These are phyloP conservation scores for Drosophila bifasciata DNA, from an alignment of 1,140 invertebrate genomes.

Conservation along the genomic window DNA sequence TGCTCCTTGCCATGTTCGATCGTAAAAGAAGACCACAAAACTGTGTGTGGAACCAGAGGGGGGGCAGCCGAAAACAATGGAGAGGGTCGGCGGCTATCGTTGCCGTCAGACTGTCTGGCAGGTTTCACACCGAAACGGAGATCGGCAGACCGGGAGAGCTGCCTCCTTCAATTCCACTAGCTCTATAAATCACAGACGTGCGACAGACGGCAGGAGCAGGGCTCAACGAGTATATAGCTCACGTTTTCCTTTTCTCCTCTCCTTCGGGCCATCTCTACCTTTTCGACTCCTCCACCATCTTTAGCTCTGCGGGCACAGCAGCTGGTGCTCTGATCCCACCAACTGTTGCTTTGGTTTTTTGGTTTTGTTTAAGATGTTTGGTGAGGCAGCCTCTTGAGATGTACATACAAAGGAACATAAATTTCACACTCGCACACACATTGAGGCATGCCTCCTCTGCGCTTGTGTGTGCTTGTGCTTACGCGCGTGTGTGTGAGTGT, in stretches of 20 bases:
- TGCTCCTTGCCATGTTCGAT: constrained; percentile 29
- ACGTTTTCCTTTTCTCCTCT: constrained; percentile 66
- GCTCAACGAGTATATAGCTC: constrained; percentile 61
- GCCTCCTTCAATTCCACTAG: constrained; percentile 36
- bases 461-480: not conserved
- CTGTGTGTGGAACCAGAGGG: constrained; percentile 35
- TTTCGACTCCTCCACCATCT: constrained; percentile 3
- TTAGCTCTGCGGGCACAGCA: constrained; percentile 42
- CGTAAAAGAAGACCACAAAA: constrained; percentile 77
- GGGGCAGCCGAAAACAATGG: constrained; percentile 62
- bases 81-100: constrained; percentile 42
- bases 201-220: constrained; percentile 49
- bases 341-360: constrained; percentile 50
- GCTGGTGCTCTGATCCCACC: constrained; percentile 31
- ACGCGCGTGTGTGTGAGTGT: constrained; percentile 7
- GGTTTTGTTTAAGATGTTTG: constrained; percentile 49
- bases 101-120: constrained; percentile 80
- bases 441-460: constrained; percentile 1
- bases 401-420: constrained; percentile 81
- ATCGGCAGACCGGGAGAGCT: constrained; percentile 22
- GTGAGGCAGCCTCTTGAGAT: constrained; percentile 78
- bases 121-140: constrained; percentile 72
- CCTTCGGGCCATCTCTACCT: constrained; percentile 13
- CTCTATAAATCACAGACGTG: constrained; percentile 75
- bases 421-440: constrained; percentile 72